A percentile compares a stretch with the other conserved stretches of the same genome.
phyloP scores from a whole-genome alignment of 2,888 invertebrate genomes.

The Scaptomyza cyrtandrae region DNA sequence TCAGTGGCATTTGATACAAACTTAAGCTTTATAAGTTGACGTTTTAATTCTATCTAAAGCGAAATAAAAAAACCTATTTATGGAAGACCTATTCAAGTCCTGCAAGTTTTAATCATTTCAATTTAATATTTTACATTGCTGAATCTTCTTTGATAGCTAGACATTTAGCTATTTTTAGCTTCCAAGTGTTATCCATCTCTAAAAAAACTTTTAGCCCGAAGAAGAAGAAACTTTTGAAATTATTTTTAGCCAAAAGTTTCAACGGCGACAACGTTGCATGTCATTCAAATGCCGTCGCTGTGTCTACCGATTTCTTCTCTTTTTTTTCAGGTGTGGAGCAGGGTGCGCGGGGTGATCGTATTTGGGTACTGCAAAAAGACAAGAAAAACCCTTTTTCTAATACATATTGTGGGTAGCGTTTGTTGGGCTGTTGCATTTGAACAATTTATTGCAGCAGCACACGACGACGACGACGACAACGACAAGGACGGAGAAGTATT shows the following conservation, averaged over 20 bases:
- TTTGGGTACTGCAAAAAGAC: slow-evolving; percentile 19
- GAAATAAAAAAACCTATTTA: not conserved
- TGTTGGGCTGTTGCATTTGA: slow-evolving; percentile 63
- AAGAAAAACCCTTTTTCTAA: slow-evolving; percentile 62
- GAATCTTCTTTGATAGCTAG: not conserved
- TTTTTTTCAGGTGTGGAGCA: not conserved
- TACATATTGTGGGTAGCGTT: slow-evolving; percentile 34
- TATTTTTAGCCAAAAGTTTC: slow-evolving; percentile 60
- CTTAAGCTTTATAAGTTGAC: too few relatives aligned
- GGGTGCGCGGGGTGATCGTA: not conserved
- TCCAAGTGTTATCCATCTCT: not conserved
- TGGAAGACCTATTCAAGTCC: not conserved
- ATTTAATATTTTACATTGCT: not conserved
- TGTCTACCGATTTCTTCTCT: slow-evolving; percentile 24
- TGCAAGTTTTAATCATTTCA: not conserved
- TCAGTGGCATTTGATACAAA: too few relatives aligned
- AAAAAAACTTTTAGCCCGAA: slow-evolving; percentile 26
- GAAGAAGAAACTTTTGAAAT: slow-evolving; percentile 44
- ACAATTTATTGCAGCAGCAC: slow-evolving; percentile 71
- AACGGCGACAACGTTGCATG: slow-evolving; percentile 70
- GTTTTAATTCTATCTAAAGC: too few relatives aligned
- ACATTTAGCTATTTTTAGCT: not conserved
- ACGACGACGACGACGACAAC: slow-evolving; percentile 42
- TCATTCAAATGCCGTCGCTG: slow-evolving; percentile 68
- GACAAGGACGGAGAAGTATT: not conserved